phyloP scores from a whole-genome alignment of 2,797 vertebrate species.

The Nothura maculosa region DNA sequence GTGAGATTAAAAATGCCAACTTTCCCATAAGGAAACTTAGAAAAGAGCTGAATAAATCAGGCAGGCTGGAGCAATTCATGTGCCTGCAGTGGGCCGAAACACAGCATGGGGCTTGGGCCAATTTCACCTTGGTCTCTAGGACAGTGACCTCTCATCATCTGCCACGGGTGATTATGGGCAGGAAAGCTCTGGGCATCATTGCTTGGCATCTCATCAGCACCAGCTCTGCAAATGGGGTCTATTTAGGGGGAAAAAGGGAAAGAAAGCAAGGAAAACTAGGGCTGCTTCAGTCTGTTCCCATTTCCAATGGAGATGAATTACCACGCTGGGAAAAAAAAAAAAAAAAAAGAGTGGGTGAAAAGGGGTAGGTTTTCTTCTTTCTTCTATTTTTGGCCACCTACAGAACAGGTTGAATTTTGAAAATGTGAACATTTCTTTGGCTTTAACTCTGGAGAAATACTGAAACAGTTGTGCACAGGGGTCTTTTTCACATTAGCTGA shows the following conservation, averaged over 20 bases:
- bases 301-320: background rate
- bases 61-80: background rate
- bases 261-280: background rate
- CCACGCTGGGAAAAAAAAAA: background rate
- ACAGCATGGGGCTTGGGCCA: background rate
- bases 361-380: background rate
- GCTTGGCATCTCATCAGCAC: slow-evolving; percentile 10
- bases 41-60: background rate
- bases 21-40: background rate
- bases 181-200: slow-evolving; percentile 46
- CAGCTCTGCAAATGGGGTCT: slow-evolving; percentile 9
- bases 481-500: background rate
- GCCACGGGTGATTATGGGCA: background rate
- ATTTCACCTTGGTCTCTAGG: slow-evolving; percentile 33
- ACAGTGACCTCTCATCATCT: slow-evolving; percentile 43
- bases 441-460: background rate
- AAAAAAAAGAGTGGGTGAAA: background rate
- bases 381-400: background rate
- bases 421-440: background rate
- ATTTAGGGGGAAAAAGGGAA: background rate
- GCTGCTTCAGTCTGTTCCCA: background rate
- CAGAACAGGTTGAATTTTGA: background rate
- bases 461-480: background rate
- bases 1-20: background rate
- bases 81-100: background rate